phyloP scores from a whole-genome alignment of 2,888 invertebrate genomes.

The Quadroppia sp. region DNA sequence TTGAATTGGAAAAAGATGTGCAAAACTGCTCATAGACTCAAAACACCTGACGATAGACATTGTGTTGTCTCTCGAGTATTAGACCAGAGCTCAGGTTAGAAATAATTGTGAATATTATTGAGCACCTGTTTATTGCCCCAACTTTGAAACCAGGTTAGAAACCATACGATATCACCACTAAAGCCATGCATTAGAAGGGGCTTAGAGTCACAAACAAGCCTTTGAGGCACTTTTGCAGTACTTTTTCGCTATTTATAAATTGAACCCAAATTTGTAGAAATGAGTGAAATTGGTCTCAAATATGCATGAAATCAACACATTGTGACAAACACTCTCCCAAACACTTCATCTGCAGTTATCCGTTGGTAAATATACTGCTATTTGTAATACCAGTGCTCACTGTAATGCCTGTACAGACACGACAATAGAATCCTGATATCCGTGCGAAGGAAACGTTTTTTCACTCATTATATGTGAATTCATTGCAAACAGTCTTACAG shows the following conservation, averaged over 20 bases:
- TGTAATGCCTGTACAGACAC: background rate
- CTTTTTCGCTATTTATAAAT: slow-evolving; percentile 30
- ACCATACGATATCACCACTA: background rate
- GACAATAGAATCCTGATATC: slow-evolving; percentile 33
- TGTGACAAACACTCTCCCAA: background rate
- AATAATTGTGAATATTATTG: slow-evolving; percentile 30
- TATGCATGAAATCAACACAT: slow-evolving; percentile 18
- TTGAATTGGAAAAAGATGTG: slow-evolving; percentile 34
- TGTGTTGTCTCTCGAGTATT: slow-evolving; percentile 30
- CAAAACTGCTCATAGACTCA: slow-evolving; percentile 32
- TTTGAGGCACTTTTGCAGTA: slow-evolving; percentile 7
- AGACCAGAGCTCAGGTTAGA: slow-evolving; percentile 28
- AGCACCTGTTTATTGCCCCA: slow-evolving; percentile 35
- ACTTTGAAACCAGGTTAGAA: slow-evolving; percentile 22
- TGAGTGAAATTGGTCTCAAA: background rate
- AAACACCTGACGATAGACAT: slow-evolving; percentile 25
- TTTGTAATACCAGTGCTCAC: background rate
- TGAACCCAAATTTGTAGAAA: slow-evolving; percentile 2
- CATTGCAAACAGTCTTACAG: slow-evolving; percentile 23
- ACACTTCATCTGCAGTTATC: slow-evolving; percentile 12
- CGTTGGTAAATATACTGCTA: slow-evolving; percentile 14
- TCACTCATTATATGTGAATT: background rate
- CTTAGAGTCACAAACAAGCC: background rate
- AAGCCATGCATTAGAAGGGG: background rate
- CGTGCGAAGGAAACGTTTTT: slow-evolving; percentile 32